These are phyloP conservation scores for Leucophora obtusa DNA, from an alignment of 2,888 invertebrate species.

Conservation along the genomic window DNA sequence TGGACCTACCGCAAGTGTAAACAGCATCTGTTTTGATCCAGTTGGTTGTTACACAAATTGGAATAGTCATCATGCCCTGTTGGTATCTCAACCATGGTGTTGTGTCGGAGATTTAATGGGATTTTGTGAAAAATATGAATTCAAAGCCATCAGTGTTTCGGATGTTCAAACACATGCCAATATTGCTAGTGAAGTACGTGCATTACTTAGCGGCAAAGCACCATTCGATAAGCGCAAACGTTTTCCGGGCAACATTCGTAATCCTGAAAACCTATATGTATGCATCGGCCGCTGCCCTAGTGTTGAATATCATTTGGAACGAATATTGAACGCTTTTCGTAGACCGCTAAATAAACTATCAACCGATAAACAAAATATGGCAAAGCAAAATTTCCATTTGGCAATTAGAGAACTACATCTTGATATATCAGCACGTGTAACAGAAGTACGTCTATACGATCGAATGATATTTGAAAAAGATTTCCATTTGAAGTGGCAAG, in stretches of 20 bases:
- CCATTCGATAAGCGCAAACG: conserved; percentile 73
- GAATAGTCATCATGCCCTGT: conserved; percentile 69
- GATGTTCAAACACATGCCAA: conserved; percentile 71
- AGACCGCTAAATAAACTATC: conserved; percentile 71
- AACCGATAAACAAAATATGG: conserved; percentile 73
- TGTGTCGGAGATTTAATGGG: conserved; percentile 74
- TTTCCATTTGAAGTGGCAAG: conserved; percentile 72
- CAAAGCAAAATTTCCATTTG: conserved; percentile 74
- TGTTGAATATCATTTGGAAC: conserved; percentile 73
- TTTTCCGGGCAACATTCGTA: conserved; percentile 73
- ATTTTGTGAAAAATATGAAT: conserved; percentile 75
- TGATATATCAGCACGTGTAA: conserved; percentile 74
- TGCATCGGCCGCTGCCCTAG: conserved; percentile 74
- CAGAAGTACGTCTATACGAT: conserved; percentile 73
- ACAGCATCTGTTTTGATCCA: conserved; percentile 19
- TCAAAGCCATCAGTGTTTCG: conserved; percentile 69
- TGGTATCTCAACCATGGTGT: conserved; percentile 72
- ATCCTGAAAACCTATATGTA: conserved; percentile 73
- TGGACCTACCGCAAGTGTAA: conserved; percentile 4
- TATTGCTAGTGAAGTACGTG: conserved; percentile 71
- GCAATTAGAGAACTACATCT: conserved; percentile 73
- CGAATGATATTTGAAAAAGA: conserved; percentile 73
- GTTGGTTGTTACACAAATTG: conserved; percentile 71
- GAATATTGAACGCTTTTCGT: conserved; percentile 72
- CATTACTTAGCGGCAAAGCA: conserved; percentile 68